phyloP scores from a whole-genome alignment of 2,888 invertebrate species.

The Brachyptera putata region DNA sequence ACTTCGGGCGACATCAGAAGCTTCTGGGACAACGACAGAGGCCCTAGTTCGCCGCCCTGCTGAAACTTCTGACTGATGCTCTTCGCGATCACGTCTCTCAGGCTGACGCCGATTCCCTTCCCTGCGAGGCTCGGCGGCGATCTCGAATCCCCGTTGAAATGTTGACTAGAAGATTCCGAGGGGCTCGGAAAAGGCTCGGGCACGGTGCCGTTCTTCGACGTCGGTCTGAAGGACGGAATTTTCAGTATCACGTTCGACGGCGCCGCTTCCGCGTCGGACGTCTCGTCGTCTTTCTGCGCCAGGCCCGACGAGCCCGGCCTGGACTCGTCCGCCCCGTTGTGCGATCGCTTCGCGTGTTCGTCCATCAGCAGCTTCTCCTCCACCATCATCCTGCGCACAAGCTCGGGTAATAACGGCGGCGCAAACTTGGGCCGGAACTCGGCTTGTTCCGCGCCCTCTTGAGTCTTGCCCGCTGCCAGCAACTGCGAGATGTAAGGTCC shows the following conservation, averaged over 20 bases:
- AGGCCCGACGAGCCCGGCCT: conserved; percentile 37
- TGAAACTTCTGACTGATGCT: conserved; percentile 85
- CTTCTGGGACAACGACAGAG: conserved; percentile 27
- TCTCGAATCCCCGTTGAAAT: conserved; percentile 28
- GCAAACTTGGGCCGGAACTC: neutral
- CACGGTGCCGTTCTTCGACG: conserved; percentile 38
- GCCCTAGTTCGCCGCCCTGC: conserved; percentile 40
- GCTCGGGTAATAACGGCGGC: conserved; percentile 49
- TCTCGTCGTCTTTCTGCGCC: conserved; percentile 42
- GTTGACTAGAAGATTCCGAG: conserved; percentile 36
- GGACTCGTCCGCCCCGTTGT: neutral
- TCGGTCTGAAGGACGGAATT: conserved; percentile 87
- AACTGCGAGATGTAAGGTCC: conserved; percentile 54
- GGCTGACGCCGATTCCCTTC: conserved; percentile 57
- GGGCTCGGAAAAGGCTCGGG: conserved; percentile 19
- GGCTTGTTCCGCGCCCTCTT: neutral
- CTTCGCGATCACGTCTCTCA: conserved; percentile 87
- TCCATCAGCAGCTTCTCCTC: conserved; percentile 44
- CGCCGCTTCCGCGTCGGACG: conserved; percentile 40
- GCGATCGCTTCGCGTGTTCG: conserved; percentile 41
- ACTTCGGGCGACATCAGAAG: conserved; percentile 36
- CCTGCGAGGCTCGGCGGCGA: conserved; percentile 41
- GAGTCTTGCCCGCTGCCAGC: conserved; percentile 41
- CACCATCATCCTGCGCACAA: conserved; percentile 53
- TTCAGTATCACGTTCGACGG: conserved; percentile 70